These are phyloP conservation scores for Branchinecta lindahli DNA, from an alignment of 1,140 invertebrate genomes.

Conservation along the genomic window DNA sequence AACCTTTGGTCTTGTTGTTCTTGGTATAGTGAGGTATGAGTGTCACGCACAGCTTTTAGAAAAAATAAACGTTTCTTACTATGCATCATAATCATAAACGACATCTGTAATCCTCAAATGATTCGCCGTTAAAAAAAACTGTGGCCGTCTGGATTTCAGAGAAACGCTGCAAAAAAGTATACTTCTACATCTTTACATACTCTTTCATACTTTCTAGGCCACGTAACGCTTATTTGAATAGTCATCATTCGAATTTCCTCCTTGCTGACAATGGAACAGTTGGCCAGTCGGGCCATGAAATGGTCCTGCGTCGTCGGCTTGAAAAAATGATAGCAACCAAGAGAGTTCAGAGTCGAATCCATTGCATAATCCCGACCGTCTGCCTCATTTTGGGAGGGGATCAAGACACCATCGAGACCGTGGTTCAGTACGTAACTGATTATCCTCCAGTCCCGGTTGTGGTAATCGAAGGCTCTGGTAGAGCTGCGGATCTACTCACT, in stretches of 20 bases:
- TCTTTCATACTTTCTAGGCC: slow-evolving; percentile 89
- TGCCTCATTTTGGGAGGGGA: slow-evolving; percentile 94
- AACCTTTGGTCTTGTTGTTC: too few relatives aligned
- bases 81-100: too few relatives aligned
- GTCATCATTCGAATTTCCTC: slow-evolving; percentile 90
- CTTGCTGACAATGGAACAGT: slow-evolving; percentile 92
- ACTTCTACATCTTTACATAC: slow-evolving; percentile 28
- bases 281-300: slow-evolving; percentile 74
- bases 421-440: slow-evolving; percentile 90
- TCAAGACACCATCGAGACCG: slow-evolving; percentile 85
- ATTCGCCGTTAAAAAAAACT: too few relatives aligned
- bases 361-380: slow-evolving; percentile 52
- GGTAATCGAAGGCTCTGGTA: slow-evolving; percentile 87
- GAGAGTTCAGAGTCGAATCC: slow-evolving; percentile 26
- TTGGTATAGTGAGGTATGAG: too few relatives aligned
- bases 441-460: slow-evolving; percentile 90
- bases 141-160: too few relatives aligned
- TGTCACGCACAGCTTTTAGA: too few relatives aligned
- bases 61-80: too few relatives aligned
- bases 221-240: slow-evolving; percentile 90
- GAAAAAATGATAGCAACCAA: slow-evolving; percentile 85
- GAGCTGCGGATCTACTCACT: slow-evolving; percentile 87
- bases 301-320: slow-evolving; percentile 55
- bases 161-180: too few relatives aligned
- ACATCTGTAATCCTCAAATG: too few relatives aligned